These are phyloP conservation scores for Erynnis tages DNA, from an alignment of 2,888 invertebrate genomes.

Conservation along the genomic window DNA sequence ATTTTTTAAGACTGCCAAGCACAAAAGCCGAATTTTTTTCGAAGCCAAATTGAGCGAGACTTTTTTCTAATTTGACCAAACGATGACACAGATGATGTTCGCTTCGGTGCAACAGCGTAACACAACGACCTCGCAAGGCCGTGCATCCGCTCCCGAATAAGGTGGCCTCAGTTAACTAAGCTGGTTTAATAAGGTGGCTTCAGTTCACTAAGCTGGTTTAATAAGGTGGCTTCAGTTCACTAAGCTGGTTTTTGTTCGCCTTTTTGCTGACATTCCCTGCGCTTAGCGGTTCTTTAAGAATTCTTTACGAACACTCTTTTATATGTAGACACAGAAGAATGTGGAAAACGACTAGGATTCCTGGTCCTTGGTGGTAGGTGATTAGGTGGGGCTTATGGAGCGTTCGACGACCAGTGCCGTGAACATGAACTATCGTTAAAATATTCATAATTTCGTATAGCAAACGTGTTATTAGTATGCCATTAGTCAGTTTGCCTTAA, in stretches of 20 bases:
- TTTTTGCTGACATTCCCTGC: constrained; percentile 38
- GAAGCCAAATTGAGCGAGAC: not conserved
- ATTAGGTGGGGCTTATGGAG: no score
- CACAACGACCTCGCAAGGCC: constrained; percentile 65
- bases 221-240: constrained; percentile 7
- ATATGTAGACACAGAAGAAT: not conserved
- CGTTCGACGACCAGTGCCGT: no score
- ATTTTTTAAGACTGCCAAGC: not conserved
- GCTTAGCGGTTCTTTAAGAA: constrained; percentile 41
- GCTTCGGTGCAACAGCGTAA: constrained; percentile 47
- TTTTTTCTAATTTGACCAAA: not conserved
- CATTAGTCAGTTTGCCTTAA: no score
- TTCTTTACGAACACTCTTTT: constrained; percentile 1
- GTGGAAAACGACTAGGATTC: no score
- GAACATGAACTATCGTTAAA: no score
- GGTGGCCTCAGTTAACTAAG: no score
- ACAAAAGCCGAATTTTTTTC: no score
- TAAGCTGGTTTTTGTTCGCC: constrained; percentile 31
- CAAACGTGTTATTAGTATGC: no score
- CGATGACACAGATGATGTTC: not conserved
- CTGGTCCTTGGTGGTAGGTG: no score
- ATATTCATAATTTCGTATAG: no score
- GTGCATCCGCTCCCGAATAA: constrained; percentile 48
- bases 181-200: no score
- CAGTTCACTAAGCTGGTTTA: constrained; percentile 27